Percentiles rank a stretch among this genome's conserved stretches.
These are phyloP conservation scores for Margaritifera margaritifera DNA, from an alignment of 2,888 invertebrate species.

Conservation along the genomic window DNA sequence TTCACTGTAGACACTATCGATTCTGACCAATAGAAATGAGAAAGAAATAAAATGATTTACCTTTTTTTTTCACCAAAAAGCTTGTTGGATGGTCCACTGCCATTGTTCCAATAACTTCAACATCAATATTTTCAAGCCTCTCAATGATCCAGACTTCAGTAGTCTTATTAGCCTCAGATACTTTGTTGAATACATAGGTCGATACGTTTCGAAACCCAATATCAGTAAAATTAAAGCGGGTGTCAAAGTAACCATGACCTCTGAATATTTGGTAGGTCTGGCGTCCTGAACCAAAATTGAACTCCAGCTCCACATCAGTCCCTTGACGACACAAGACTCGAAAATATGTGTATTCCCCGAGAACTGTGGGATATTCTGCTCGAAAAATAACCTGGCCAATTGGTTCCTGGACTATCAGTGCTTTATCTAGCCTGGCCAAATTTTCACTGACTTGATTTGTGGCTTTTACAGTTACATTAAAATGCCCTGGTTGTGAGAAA, in stretches of 20 bases:
- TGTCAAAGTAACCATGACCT: too few relatives aligned
- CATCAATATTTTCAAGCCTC: slow-evolving; percentile 14
- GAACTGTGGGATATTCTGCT: too few relatives aligned
- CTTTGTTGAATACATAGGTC: slow-evolving; percentile 53
- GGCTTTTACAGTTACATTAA: slow-evolving; percentile 26
- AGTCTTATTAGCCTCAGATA: slow-evolving; percentile 42
- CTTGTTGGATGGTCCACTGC: slow-evolving; percentile 16
- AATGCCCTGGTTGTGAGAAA: slow-evolving; percentile 22
- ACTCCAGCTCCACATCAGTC: slow-evolving; percentile 26
- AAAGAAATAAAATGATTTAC: slow-evolving; percentile 11
- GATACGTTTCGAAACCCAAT: slow-evolving; percentile 45
- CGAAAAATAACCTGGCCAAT: slow-evolving; percentile 8
- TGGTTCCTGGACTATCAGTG: slow-evolving; percentile 24
- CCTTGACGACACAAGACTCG: slow-evolving; percentile 3
- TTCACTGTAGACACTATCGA: too few relatives aligned
- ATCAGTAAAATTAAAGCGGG: slow-evolving; percentile 19
- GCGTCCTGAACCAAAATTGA: slow-evolving; percentile 35
- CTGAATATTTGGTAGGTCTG: not conserved
- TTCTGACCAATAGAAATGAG: not conserved
- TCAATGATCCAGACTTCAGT: slow-evolving; percentile 42
- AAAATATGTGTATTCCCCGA: too few relatives aligned
- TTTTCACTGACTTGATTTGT: slow-evolving; percentile 27
- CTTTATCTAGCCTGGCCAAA: slow-evolving; percentile 8
- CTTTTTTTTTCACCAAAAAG: slow-evolving; percentile 25
- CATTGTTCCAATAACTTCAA: slow-evolving; percentile 12